Evolutionary conservation across 1,140 invertebrate species (phyloP).

Genomic region (Penaeus chinensis): DNA sequence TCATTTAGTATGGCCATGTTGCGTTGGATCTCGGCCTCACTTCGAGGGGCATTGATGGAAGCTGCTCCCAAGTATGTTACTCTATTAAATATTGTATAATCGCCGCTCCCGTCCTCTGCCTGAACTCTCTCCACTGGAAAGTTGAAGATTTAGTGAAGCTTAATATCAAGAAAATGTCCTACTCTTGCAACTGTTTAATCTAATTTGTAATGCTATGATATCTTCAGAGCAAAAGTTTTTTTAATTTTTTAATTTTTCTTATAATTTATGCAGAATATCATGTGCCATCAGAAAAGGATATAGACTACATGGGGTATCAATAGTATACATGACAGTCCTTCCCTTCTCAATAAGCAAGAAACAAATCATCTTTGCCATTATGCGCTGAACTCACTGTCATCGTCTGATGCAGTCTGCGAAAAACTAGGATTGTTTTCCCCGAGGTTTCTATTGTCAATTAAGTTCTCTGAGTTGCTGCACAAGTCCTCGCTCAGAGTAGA

Average conservation of each 20-base stretch:
- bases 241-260: too few species aligned
- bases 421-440: conserved; percentile 48
- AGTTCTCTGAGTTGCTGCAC: conserved; percentile 2
- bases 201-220: too few species aligned
- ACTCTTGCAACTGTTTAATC: neutral
- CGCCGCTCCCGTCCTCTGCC: conserved; percentile 72
- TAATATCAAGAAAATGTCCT: too few species aligned
- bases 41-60: conserved; percentile 91
- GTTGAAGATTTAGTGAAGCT: neutral
- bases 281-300: too few species aligned
- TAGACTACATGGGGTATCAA: too few species aligned
- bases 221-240: too few species aligned
- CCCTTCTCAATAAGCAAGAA: neutral
- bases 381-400: conserved; percentile 49
- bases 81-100: conserved; percentile 91
- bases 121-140: conserved; percentile 41
- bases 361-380: neutral
- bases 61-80: conserved; percentile 95
- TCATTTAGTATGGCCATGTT: conserved; percentile 92
- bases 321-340: neutral
- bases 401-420: conserved; percentile 32
- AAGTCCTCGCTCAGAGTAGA: conserved; percentile 32
- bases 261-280: too few species aligned
- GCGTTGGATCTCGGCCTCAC: conserved; percentile 93
- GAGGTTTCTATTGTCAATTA: conserved; percentile 36